These are phyloP conservation scores for Ophthalmolycus amberensis DNA, from an alignment of 2,113 vertebrate species.

Conservation along the genomic window DNA sequence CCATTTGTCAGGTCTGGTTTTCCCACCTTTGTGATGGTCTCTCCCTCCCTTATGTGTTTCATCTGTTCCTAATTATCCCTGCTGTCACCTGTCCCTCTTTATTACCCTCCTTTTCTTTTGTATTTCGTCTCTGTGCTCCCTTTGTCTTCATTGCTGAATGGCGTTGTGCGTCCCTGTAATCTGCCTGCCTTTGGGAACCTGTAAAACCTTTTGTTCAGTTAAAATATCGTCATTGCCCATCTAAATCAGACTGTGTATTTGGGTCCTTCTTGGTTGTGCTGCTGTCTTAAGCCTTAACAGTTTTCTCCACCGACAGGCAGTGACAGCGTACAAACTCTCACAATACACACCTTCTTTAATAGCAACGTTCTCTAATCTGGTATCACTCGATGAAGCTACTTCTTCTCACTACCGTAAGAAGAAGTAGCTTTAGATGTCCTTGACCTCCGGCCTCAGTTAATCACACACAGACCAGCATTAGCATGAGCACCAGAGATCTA, in stretches of 20 bases:
- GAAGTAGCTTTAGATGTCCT: not conserved
- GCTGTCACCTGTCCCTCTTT: not conserved
- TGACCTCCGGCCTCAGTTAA: not conserved
- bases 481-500: not conserved
- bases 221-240: not conserved
- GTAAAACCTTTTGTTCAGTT: not conserved
- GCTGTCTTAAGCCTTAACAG: not conserved
- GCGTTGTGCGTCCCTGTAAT: not conserved
- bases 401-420: not conserved
- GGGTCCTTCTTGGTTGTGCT: not conserved
- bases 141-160: not conserved
- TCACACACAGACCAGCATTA: not conserved
- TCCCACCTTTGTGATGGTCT: not conserved
- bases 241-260: not conserved
- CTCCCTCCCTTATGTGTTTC: not conserved
- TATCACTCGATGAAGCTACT: not conserved
- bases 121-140: not conserved
- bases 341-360: not conserved
- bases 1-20: no score
- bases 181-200: not conserved
- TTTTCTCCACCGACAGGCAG: not conserved
- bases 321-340: not conserved
- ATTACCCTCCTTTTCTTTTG: not conserved
- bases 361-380: not conserved
- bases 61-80: not conserved